Base-by-base conservation (phyloP, 1,140 invertebrate species). In the Probaryconus sp. region DNA sequence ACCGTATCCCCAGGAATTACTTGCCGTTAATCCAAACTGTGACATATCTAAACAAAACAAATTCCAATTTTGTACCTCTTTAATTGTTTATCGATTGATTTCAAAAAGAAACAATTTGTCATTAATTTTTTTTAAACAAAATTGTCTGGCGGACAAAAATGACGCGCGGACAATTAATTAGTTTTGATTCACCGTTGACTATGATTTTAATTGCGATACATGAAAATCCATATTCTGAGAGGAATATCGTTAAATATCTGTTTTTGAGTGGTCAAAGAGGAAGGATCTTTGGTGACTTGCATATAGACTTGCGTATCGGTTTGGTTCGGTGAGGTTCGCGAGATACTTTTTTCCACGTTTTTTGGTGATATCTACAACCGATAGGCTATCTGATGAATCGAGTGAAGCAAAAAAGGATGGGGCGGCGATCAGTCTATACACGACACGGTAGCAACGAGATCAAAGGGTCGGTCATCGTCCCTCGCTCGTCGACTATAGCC, bases 1-100 rank as follows among this genome's bases (percentile, higher is more conserved):
- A 2, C 93, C 91, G 79, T 95, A 95, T 28, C 94, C 93, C 94
- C 94, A 95, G 2, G 93, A 93, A 81, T 95, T 94, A 61, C 93
- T 91, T 64, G 92, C 92, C 78, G 93, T 92, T 83, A 94, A 83
- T 30, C 93, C 92, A 79, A 94, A 94, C 85, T 94, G 92, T 38
- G 92, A 91, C 91, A 94, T 92, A 85, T 93, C 93, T 94, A 30
- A 38, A 28, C 16, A 50, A 47, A 13, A n/a, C n/a, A n/a, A n/a
- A n/a, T n/a, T n/a, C n/a, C n/a, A n/a, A n/a, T n/a, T n/a, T n/a
- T n/a, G n/a, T n/a, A n/a, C n/a, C n/a, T n/a, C n/a, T n/a, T n/a
- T n/a, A n/a, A n/a, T n/a, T n/a, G n/a, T n/a, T n/a, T n/a, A n/a
- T n/a, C n/a, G n/a, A n/a, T n/a, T n/a, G n/a, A n/a, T n/a, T n/a